phyloP scores from a whole-genome alignment of 2,888 invertebrate genomes.

The Parnassius apollo region DNA sequence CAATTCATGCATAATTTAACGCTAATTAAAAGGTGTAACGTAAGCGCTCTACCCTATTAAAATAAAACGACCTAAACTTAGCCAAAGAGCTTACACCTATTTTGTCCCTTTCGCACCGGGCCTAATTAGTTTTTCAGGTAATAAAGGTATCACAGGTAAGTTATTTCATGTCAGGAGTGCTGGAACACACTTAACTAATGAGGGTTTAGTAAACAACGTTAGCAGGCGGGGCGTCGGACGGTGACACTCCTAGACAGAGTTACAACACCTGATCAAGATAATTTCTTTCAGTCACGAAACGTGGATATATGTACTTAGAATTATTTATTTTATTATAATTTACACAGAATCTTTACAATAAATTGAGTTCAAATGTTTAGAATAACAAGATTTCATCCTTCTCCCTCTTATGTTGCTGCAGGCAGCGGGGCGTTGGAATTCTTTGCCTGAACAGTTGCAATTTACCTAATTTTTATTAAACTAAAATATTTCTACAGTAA shows the following conservation, averaged over 20 bases:
- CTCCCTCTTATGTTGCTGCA: no score
- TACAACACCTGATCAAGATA: constrained; percentile 44
- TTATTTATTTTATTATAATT: no score
- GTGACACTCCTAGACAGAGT: constrained; percentile 62
- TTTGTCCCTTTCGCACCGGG: constrained; percentile 1
- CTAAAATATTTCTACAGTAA: no score
- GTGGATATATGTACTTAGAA: no score
- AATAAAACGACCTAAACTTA: constrained; percentile 3
- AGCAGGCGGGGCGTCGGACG: constrained; percentile 49
- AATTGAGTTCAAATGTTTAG: no score
- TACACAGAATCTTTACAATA: no score
- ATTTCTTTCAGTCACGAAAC: constrained; percentile 56
- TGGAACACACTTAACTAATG: constrained; percentile 58
- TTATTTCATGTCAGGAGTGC: constrained; percentile 52
- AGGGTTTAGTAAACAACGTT: constrained; percentile 51
- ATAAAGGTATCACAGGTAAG: constrained; percentile 42
- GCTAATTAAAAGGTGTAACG: background rate
- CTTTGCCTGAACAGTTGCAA: no score
- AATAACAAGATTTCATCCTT: no score
- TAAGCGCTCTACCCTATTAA: background rate
- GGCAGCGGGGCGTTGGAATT: no score
- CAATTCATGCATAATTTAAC: background rate
- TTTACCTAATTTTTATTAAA: no score
- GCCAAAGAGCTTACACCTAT: background rate
- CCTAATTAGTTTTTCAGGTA: constrained; percentile 31